Evolutionary conservation across 2,888 invertebrate genomes (phyloP).

Genomic region (Mylabris sibirica): DNA sequence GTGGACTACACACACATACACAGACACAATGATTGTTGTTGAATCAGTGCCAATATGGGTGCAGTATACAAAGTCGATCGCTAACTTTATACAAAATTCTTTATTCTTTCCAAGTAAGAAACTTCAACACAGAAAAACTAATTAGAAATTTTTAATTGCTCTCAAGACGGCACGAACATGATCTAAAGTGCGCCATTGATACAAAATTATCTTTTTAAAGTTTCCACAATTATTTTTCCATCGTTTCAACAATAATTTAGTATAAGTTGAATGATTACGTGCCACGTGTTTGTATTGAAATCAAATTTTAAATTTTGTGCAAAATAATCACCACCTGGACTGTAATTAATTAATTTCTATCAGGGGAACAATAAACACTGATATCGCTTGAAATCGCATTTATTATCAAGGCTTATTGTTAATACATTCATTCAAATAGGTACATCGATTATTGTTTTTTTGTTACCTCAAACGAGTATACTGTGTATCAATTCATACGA

Average conservation of each 20-base stretch:
- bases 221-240: background rate
- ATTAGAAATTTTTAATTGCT: conserved; percentile 9
- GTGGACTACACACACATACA: background rate
- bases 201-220: background rate
- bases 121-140: background rate
- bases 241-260: too few relatives aligned
- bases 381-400: background rate
- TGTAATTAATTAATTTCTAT: conserved; percentile 1
- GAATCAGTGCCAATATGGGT: background rate
- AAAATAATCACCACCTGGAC: background rate
- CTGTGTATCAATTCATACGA: too few relatives aligned
- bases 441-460: background rate
- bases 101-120: background rate
- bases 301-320: background rate
- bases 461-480: too few relatives aligned
- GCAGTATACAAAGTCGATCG: background rate
- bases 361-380: background rate
- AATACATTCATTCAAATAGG: background rate
- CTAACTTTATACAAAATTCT: background rate
- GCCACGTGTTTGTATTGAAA: too few relatives aligned
- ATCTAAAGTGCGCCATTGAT: background rate
- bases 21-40: background rate
- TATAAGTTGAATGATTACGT: too few relatives aligned
- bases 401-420: background rate
- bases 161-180: background rate